These are phyloP conservation scores for Drosophila melanosoma DNA, from an alignment of 2,888 invertebrate species.

Conservation along the genomic window DNA sequence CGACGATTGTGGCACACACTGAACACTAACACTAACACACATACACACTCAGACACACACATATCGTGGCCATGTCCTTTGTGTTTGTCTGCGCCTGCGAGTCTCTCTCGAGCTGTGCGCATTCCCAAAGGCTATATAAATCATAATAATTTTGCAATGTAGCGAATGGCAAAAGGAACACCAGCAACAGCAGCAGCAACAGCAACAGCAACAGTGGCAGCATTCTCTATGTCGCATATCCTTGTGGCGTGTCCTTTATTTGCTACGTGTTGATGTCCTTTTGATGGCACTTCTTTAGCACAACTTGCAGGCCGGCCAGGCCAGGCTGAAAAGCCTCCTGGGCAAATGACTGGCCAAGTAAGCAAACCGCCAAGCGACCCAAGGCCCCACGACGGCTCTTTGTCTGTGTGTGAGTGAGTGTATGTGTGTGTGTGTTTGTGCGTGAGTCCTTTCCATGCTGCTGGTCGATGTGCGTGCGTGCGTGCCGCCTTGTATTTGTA, in stretches of 20 bases:
- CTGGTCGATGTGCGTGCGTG: slow-evolving; percentile 45
- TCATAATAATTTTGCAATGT: slow-evolving; percentile 82
- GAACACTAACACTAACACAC: slow-evolving; percentile 2
- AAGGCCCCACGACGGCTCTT: slow-evolving; percentile 19
- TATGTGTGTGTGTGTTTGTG: slow-evolving; percentile 42
- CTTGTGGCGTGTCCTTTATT: slow-evolving; percentile 82
- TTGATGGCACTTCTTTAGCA: slow-evolving; percentile 76
- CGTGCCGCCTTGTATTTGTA: slow-evolving; percentile 75
- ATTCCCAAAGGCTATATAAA: slow-evolving; percentile 81
- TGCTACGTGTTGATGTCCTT: slow-evolving; percentile 81
- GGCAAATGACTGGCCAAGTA: slow-evolving; percentile 64
- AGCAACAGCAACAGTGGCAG: slow-evolving; percentile 11
- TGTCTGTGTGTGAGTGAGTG: background rate
- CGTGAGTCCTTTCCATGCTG: slow-evolving; percentile 18
- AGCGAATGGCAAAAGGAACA: slow-evolving; percentile 70
- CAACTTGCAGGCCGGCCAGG: slow-evolving; percentile 39
- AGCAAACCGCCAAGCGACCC: slow-evolving; percentile 65
- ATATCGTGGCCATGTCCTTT: slow-evolving; percentile 68
- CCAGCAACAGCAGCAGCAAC: slow-evolving; percentile 6
- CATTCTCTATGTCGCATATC: slow-evolving; percentile 71
- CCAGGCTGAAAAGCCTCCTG: slow-evolving; percentile 54
- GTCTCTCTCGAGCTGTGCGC: slow-evolving; percentile 63
- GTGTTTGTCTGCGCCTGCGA: slow-evolving; percentile 65
- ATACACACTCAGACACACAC: slow-evolving; percentile 13
- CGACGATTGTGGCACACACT: slow-evolving; percentile 52